A percentile compares a stretch with the other conserved stretches of the same genome.
Conservation (phyloP, 2,888 invertebrate species). For the Nesidiocoris tenuis region DNA sequence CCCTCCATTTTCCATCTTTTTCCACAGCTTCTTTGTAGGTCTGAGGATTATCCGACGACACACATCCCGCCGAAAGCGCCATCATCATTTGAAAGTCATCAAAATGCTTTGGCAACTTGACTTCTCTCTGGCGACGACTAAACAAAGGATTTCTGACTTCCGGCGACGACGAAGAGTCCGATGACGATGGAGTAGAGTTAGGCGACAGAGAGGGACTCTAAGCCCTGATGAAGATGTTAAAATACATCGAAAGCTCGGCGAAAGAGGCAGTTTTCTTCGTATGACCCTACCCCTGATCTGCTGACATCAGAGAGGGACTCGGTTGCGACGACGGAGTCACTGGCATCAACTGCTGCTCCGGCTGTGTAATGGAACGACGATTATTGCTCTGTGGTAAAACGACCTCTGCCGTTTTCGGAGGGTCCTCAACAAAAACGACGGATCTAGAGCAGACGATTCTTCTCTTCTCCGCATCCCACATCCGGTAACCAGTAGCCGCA, state of each 20-base stretch:
- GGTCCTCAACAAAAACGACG: conserved; percentile 18
- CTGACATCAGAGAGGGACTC: no score
- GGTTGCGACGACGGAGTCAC: background rate
- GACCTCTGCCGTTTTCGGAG: background rate
- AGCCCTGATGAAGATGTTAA: no score
- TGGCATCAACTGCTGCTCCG: background rate
- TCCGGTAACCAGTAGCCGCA: background rate
- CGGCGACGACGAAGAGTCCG: background rate
- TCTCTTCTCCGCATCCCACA: background rate
- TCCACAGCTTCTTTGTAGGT: background rate
- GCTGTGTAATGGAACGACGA: background rate
- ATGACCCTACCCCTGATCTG: no score
- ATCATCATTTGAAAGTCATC: conserved; percentile 1
- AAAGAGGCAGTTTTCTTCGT: no score
- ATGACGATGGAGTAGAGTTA: background rate
- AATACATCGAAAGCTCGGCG: no score
- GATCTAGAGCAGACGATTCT: conserved; percentile 11
- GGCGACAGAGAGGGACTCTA: no score
- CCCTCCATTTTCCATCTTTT: background rate
- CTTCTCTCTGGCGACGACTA: background rate
- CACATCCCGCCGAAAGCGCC: conserved; percentile 2
- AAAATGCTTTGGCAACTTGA: conserved; percentile 45
- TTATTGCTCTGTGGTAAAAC: background rate
- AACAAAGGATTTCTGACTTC: background rate
- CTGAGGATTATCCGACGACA: background rate